phyloP scores from a whole-genome alignment of 1,140 invertebrate species.

The Babylonia areolata region DNA sequence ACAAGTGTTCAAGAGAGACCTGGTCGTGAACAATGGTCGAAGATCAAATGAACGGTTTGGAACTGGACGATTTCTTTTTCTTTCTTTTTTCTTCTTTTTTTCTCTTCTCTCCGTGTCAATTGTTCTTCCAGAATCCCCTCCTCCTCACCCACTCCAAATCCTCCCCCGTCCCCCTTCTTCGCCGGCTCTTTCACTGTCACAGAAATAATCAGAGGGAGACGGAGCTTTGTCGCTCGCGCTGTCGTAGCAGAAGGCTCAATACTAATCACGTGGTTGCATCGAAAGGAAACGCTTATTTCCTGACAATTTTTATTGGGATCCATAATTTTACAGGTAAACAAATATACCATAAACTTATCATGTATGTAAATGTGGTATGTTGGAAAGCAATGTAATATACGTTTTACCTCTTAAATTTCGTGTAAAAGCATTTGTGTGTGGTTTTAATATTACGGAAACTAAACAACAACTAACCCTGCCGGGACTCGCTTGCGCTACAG shows the following conservation, averaged over 20 bases:
- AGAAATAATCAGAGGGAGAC: background rate
- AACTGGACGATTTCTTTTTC: background rate
- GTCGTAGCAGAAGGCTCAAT: constrained; percentile 30
- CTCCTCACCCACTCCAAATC: background rate
- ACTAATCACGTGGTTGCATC: background rate
- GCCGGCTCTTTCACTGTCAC: background rate
- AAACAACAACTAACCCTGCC: constrained; percentile 17
- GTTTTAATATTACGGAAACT: constrained; percentile 4
- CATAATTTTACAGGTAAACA: background rate
- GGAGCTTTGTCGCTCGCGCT: constrained; percentile 8
- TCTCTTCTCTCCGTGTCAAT: background rate
- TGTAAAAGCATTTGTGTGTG: background rate
- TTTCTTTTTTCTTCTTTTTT: background rate
- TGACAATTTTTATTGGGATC: background rate
- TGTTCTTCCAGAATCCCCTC: background rate
- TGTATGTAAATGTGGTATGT: background rate
- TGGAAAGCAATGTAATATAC: background rate
- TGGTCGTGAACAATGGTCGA: background rate
- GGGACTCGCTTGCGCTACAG: background rate
- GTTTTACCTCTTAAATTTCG: background rate
- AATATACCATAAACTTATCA: background rate
- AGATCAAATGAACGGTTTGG: constrained; percentile 28
- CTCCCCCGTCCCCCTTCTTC: background rate
- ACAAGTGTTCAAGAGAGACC: background rate
- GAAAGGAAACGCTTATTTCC: background rate